Conservation (phyloP, 2,888 invertebrate genomes). For the Pheosia gnoma region DNA sequence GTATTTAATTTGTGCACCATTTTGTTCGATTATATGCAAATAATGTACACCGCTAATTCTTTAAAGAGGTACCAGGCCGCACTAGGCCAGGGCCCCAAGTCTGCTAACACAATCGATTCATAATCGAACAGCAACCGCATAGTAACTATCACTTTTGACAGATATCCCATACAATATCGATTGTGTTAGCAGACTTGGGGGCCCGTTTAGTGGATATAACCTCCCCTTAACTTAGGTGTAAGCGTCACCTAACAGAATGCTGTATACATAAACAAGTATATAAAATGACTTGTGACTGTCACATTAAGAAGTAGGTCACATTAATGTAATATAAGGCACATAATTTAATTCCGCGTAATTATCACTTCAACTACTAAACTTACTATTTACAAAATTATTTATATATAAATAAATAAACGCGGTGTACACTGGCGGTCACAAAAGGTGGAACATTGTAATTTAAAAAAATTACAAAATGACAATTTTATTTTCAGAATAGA, state of each 20-base stretch:
- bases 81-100: not conserved
- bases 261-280: not conserved
- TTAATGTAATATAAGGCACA: constrained; percentile 66
- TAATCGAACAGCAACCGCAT: not conserved
- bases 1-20: constrained; percentile 4
- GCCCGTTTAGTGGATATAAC: not conserved
- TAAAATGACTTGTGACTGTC: constrained; percentile 3
- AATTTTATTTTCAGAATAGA: not conserved
- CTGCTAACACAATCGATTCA: too few relatives aligned
- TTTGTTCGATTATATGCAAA: not conserved
- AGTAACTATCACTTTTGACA: too few relatives aligned
- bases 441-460: not conserved
- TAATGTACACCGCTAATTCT: constrained; percentile 1
- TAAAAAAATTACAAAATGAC: not conserved
- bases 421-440: constrained; percentile 26
- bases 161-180: too few relatives aligned
- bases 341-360: constrained; percentile 55
- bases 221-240: not conserved
- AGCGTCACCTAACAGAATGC: not conserved
- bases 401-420: constrained; percentile 56
- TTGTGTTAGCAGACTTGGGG: too few relatives aligned
- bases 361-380: constrained; percentile 60
- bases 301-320: constrained; percentile 27
- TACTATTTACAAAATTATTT: constrained; percentile 63
- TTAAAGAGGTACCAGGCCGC: not conserved